Evolutionary conservation across 2,888 invertebrate species (phyloP).

Genomic region (Nowickia ferox): DNA sequence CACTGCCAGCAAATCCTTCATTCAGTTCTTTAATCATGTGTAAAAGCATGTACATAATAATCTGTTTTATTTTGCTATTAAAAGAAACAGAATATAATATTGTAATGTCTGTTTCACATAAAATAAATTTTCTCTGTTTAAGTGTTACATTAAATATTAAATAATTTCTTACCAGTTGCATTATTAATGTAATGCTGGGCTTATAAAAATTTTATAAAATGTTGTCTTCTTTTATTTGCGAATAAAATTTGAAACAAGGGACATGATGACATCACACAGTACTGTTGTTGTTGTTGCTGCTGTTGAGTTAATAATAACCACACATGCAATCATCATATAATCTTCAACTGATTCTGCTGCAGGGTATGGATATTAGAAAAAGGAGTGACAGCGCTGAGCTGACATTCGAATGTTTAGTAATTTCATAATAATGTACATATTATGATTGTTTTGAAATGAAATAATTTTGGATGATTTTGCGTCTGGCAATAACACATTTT

Average conservation of each 20-base stretch:
- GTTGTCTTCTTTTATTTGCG: not conserved
- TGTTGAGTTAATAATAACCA: too few species aligned
- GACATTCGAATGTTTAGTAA: too few species aligned
- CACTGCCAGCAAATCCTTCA: too few species aligned
- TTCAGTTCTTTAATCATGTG: not conserved
- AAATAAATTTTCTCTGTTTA: not conserved
- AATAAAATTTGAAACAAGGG: not conserved
- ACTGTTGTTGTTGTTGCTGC: not conserved
- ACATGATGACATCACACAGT: not conserved
- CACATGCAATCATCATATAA: not conserved
- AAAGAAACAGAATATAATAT: too few species aligned
- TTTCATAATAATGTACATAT: too few species aligned
- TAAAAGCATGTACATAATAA: not conserved
- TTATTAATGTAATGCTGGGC: not conserved
- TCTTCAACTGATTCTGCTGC: not conserved
- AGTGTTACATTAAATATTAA: constrained; percentile 17
- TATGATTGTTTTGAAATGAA: too few species aligned
- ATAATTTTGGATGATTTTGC: too few species aligned
- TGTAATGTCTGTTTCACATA: too few species aligned
- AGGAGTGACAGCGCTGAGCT: too few species aligned
- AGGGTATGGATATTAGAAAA: too few species aligned
- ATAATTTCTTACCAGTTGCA: constrained; percentile 10
- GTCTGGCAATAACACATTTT: too few species aligned
- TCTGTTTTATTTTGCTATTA: too few species aligned
- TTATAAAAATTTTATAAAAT: not conserved